Evolutionary conservation across 2,797 vertebrate species (phyloP).

Genomic region (Mus minutoides): DNA sequence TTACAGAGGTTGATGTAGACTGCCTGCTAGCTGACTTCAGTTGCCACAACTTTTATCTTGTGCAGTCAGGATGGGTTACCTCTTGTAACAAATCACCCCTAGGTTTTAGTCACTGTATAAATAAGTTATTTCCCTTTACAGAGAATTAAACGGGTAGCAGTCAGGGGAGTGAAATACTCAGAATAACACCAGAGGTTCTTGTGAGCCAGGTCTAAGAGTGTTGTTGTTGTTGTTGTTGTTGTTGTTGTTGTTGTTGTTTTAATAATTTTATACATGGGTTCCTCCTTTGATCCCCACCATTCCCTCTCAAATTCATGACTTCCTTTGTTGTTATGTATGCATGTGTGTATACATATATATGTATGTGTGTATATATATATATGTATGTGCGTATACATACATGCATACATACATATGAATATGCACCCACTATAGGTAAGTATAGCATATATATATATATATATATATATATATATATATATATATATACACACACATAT

Average conservation of each 20-base stretch:
- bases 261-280: not conserved
- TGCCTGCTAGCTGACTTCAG: not conserved
- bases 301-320: not conserved
- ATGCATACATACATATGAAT: not conserved
- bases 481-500: not conserved
- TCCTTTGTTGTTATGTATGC: not conserved
- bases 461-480: too few relatives aligned
- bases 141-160: not conserved
- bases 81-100: not conserved
- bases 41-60: not conserved
- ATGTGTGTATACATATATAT: not conserved
- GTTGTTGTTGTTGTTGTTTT: too few relatives aligned
- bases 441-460: too few relatives aligned
- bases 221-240: too few relatives aligned
- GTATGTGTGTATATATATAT: too few relatives aligned
- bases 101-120: not conserved
- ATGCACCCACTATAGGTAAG: not conserved
- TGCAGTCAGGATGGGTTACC: too few relatives aligned
- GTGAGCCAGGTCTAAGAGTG: not conserved
- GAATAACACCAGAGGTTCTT: slow-evolving; percentile 3
- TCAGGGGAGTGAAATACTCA: not conserved
- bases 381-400: not conserved
- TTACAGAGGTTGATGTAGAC: not conserved
- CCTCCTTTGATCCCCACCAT: not conserved
- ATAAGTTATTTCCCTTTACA: not conserved